Evolutionary conservation across 2,888 invertebrate species (phyloP).

Genomic region (Cheilosia impressa): DNA sequence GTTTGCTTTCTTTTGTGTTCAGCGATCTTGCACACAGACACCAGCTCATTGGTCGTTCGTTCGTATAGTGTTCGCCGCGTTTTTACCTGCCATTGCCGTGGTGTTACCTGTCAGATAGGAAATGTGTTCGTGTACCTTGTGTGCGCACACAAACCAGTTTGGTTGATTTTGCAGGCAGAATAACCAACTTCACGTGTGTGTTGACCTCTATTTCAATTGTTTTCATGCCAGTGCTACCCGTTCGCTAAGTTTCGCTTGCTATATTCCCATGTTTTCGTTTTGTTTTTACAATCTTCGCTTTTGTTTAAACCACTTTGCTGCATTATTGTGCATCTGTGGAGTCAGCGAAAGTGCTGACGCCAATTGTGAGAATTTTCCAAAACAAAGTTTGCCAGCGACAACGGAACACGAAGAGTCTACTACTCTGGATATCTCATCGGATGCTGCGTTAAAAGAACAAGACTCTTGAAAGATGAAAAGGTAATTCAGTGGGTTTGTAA

Average conservation of each 20-base stretch:
- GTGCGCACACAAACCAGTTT: conserved; percentile 63
- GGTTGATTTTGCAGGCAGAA: conserved; percentile 61
- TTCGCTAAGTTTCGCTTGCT: conserved; percentile 6
- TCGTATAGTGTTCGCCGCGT: conserved; percentile 27
- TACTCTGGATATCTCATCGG: conserved; percentile 57
- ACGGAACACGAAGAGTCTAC: conserved; percentile 55
- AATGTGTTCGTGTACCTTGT: conserved; percentile 35
- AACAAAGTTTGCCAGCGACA: conserved; percentile 4
- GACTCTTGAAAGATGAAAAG: conserved; percentile 60
- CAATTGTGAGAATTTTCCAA: conserved; percentile 21
- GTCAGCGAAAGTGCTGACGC: conserved; percentile 38
- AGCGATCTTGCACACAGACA: conserved; percentile 23
- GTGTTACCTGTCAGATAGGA: conserved; percentile 60
- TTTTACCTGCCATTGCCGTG: conserved; percentile 64
- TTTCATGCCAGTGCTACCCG: conserved; percentile 1
- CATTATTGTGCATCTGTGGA: conserved; percentile 8
- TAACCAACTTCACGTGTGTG: conserved; percentile 69
- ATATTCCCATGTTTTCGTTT: conserved; percentile 54
- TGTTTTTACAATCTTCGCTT: conserved; percentile 26
- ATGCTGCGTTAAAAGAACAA: conserved; percentile 22
- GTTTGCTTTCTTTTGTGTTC: conserved; percentile 54
- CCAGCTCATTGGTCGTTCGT: conserved; percentile 11
- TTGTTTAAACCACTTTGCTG: conserved; percentile 32
- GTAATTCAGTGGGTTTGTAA: conserved; percentile 53
- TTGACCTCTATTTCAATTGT: conserved; percentile 69